Evolutionary conservation across 2,888 invertebrate species (phyloP), one percentile per base, ranked within the genome.

Genomic region (Phytoseiulus persimilis): DNA sequence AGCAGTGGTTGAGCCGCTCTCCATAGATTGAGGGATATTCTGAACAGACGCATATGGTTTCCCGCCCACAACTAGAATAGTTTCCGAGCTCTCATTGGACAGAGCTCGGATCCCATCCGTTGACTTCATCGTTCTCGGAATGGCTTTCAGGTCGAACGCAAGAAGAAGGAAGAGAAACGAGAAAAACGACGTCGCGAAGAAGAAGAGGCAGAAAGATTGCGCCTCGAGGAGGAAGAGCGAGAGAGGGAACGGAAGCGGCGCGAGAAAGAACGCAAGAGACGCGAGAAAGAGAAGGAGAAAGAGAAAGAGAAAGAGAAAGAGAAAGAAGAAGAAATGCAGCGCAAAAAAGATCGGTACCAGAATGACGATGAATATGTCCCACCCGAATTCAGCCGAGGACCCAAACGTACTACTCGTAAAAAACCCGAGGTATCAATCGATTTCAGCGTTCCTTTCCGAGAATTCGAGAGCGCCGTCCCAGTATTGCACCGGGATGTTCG

Each of bases 331-430:
- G 91, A 90, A 31, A 90, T 89, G 11, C 90, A 90, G 90, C 90
- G 90, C 32, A 90, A 89, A 83, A 90, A 46, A 11, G 31, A 32
- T 31, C 31, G 18, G 14, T 83, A 90, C 23, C 32, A 65, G 28
- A 83, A 90, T 32, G 90, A 91, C n/a, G 83, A 91, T 31, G 90
- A 91, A 23, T 32, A 90, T 83, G 91, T 90, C 14, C 90, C 90
- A 84, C 90, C 83, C 18, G 90, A 89, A 28, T 83, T 89, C 83
- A 90, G 83, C 90, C 65, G 32, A 83, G 89, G 83, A 9, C n/a
- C 33, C 0, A 83, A 89, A n/a, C 32, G 32, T 39, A 32, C 65
- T 0, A 83, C 46, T n/a, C 32, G 87, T 31, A 83, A 83, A 32
- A 65, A 83, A 90, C 84, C 83, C 46, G 89, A 89, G 83, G 90